Evolutionary conservation across 2,888 invertebrate species (phyloP), one percentile per base, ranked within the genome.

Genomic region (Atrina japonica): DNA sequence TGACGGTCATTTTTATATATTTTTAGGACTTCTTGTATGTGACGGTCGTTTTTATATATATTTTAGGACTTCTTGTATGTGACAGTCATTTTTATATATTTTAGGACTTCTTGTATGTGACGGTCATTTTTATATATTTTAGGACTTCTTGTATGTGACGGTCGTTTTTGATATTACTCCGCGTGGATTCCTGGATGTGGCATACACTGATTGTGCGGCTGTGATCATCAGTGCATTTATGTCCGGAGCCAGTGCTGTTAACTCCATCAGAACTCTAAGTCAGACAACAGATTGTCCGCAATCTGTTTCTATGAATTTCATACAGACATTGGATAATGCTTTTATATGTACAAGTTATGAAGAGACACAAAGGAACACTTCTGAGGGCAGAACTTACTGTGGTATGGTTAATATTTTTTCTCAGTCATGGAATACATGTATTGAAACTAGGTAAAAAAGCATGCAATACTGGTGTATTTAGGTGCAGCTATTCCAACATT

Each of bases 111-210:
- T 23, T 29, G n/a, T 30, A 29, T 29, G 30, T 53, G 18, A 23
- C 29, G 21, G 50, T 3, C 29, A 16, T 27, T 27, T 59, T 43
- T 29, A 3, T 21, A 25, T n/a, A 18, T 68, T 68, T 18, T 45
- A 69, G 68, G 53, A 47, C 5, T 40, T 40, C 40, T 45, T 75
- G 9, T 66, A 66, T 56, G 77, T 61, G 27, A 70, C 65, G 6
- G 29, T 75, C 25, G 67, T 58, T 50, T 47, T 77, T 2, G 68
- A 75, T 35, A 58, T 77, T 18, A 18, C 29, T 0, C 73, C 75
- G 11, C 14, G 35, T n/a, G 55, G 70, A n/a, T 66, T 53, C 40
- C 23, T 45, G 2, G 50, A 66, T 18, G n/a, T 16, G 9, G 55
- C 58, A 0, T 77, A 73, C 41, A 16, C 23, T 9, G 27, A 23